Base-by-base conservation (phyloP, 2,113 vertebrate species). In the Brachypteracias leptosomus region DNA sequence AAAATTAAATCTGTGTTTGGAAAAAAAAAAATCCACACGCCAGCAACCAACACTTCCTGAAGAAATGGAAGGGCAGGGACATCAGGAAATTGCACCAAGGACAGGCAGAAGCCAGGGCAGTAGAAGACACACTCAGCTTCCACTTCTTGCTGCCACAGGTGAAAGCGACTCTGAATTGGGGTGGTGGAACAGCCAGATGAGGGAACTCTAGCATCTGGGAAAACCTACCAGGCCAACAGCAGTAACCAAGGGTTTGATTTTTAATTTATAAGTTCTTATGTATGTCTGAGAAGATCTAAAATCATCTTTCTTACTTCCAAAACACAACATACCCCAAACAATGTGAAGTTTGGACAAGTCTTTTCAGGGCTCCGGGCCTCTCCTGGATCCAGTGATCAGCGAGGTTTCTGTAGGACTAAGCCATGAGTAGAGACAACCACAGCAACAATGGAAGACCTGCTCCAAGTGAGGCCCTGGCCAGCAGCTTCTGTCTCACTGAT, bases 101-200 rank as follows among this genome's bases (percentile, higher is more conserved):
- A 44, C 4, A 76, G 16, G n/a, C 13, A 79, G 47, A 4, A 7
- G 0, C 25, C 40, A 19, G 2, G 15, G 46, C n/a, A 28, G 67
- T 1, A 4, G 40, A 55, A 12, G 6, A 54, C 5, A 29, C 0
- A 0, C 42, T 74, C 24, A 31, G 16, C 8, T 62, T 80, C 68
- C 21, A 19, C 49, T 58, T 77, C 68, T 29, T 46, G 13, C n/a
- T 44, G 24, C 2, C 5, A 2, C 2, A 3, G 11, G 9, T 29
- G 13, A 89, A 31, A 0, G 1, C 31, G 24, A 38, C 28, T 76
- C n/a, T 5, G 2, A 7, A 33, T 74, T 36, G 51, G 28, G 4
- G 16, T 13, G 4, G 7, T 14, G 9, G 16, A 75, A 65, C 4
- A 85, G 18, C 26, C 24, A 67, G 16, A 16, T 10, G 14, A 77